Conservation (phyloP, 2,797 vertebrate species). For the Hozukius guyotensis region DNA sequence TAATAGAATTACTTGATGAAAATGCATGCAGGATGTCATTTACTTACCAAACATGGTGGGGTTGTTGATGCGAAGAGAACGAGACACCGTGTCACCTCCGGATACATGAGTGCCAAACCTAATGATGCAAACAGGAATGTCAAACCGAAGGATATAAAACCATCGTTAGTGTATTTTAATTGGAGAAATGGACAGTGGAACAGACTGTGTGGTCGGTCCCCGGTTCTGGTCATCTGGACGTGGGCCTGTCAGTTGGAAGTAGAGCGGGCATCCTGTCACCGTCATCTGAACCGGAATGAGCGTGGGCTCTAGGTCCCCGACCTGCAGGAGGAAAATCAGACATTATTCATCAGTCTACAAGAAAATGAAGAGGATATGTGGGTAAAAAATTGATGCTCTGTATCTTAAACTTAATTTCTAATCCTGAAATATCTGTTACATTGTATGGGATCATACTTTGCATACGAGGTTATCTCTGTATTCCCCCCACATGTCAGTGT, state of each 20-base stretch:
- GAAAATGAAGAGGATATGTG: background rate
- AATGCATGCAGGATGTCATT: background rate
- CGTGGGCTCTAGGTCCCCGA: conserved; percentile 83
- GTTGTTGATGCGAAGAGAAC: conserved; percentile 89
- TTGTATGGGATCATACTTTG: conserved; percentile 76
- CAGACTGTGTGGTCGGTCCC: conserved; percentile 84
- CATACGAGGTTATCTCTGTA: conserved; percentile 92
- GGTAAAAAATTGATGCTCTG: background rate
- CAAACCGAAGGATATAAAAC: background rate
- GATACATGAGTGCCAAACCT: conserved; percentile 92
- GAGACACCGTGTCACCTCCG: conserved; percentile 86
- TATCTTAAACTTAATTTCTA: background rate
- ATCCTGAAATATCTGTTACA: background rate
- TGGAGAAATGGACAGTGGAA: background rate
- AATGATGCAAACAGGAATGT: conserved; percentile 15
- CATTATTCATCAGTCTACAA: background rate
- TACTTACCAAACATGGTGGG: conserved; percentile 88
- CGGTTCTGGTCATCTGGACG: conserved; percentile 69
- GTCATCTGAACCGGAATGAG: conserved; percentile 87
- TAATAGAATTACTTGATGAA: background rate
- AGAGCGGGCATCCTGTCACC: conserved; percentile 91
- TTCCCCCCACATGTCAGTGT: conserved; percentile 95
- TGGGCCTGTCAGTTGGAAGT: conserved; percentile 88
- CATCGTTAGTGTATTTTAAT: background rate
- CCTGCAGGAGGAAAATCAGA: conserved; percentile 73